phyloP scores from a whole-genome alignment of 2,888 invertebrate genomes.

The Stenoptilia bipunctidactyla region DNA sequence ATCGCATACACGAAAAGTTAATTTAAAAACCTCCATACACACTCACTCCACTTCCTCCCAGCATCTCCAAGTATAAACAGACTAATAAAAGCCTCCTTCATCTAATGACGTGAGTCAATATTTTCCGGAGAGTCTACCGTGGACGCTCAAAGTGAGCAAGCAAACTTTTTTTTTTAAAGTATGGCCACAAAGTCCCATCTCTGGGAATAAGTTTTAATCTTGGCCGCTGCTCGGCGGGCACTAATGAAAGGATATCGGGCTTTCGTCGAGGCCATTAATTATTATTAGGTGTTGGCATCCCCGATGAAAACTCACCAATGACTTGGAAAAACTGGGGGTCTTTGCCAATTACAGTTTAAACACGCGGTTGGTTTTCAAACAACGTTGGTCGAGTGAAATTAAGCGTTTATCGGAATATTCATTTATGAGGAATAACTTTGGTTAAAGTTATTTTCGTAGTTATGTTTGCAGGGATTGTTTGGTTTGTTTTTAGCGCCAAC shows the following conservation, averaged over 20 bases:
- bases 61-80: no score
- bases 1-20: no score
- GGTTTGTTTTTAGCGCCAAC: no score
- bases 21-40: no score
- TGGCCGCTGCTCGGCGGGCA: constrained; percentile 38
- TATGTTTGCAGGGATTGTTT: no score
- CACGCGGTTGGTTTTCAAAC: constrained; percentile 7
- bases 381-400: background rate
- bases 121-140: constrained; percentile 12
- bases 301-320: constrained; percentile 43
- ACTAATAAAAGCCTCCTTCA: no score
- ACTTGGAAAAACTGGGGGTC: constrained; percentile 56
- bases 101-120: constrained; percentile 12
- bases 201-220: constrained; percentile 64
- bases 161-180: constrained; percentile 38
- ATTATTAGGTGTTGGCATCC: constrained; percentile 61
- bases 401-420: background rate
- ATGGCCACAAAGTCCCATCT: constrained; percentile 33
- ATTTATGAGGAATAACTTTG: no score
- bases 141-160: constrained; percentile 32
- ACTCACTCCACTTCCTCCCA: no score
- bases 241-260: constrained; percentile 70
- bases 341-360: constrained; percentile 51
- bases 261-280: constrained; percentile 63
- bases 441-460: no score